A percentile compares a stretch with the other conserved stretches of the same genome.
Evolutionary conservation across 2,113 vertebrate species (phyloP).

Genomic region (Entomyzon cyanotis): DNA sequence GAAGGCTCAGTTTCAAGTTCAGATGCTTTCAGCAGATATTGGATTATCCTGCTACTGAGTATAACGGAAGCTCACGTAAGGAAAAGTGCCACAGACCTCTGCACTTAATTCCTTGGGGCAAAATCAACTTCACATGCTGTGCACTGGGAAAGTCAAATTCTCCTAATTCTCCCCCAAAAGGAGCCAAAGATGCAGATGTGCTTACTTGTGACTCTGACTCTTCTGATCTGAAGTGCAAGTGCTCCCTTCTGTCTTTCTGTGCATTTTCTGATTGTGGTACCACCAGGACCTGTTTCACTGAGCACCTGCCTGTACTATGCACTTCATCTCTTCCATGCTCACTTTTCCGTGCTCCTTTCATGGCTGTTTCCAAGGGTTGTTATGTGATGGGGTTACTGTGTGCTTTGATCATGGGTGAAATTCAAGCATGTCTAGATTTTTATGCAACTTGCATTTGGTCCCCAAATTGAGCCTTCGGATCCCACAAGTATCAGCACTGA

Average conservation of each 20-base stretch:
- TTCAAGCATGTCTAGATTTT: background rate
- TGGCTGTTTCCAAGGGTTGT: background rate
- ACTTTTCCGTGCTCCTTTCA: background rate
- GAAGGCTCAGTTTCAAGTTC: background rate
- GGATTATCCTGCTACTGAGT: background rate
- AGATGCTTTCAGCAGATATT: background rate
- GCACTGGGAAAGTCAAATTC: background rate
- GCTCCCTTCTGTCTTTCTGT: background rate
- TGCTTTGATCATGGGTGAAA: background rate
- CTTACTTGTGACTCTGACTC: background rate
- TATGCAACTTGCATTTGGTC: background rate
- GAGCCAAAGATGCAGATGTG: background rate
- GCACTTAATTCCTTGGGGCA: background rate
- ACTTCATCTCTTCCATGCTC: background rate
- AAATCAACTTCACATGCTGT: background rate
- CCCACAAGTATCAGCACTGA: background rate
- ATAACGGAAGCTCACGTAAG: background rate
- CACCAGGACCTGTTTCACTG: background rate
- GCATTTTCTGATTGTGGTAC: background rate
- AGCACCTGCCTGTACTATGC: background rate
- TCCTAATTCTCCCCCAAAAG: background rate
- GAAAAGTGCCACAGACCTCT: background rate
- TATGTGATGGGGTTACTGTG: background rate
- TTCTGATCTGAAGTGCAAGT: background rate
- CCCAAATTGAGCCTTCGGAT: background rate